Percentiles rank a stretch among this genome's conserved stretches.
Evolutionary conservation across 1,140 invertebrate genomes (phyloP).

Genomic region (Drosophila ficusphila): DNA sequence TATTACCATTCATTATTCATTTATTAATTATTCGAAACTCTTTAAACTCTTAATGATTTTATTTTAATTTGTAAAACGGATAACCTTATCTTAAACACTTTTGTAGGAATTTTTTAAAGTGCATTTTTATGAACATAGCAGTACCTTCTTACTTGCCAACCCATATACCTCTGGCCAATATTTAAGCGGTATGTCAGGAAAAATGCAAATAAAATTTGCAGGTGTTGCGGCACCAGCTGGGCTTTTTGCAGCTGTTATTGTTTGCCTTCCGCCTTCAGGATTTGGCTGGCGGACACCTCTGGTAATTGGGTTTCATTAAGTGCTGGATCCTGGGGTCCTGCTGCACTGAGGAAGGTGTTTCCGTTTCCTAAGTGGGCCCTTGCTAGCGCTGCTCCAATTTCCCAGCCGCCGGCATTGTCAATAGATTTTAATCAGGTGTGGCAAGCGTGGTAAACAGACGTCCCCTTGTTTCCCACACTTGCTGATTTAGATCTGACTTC

Average conservation of each 20-base stretch:
- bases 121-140: too few relatives aligned
- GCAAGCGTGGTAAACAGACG: slow-evolving; percentile 71
- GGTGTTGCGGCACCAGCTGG: slow-evolving; percentile 58
- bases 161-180: slow-evolving; percentile 9
- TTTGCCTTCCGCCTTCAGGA: slow-evolving; percentile 47
- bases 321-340: slow-evolving; percentile 5
- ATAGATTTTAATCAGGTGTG: slow-evolving; percentile 82
- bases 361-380: slow-evolving; percentile 47
- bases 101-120: too few relatives aligned
- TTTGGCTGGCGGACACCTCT: slow-evolving; percentile 26
- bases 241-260: slow-evolving; percentile 69
- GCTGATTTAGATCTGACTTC: slow-evolving; percentile 48
- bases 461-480: background rate
- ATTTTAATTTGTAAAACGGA: too few relatives aligned
- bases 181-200: slow-evolving; percentile 23
- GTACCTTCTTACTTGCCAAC: too few relatives aligned
- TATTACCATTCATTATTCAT: too few relatives aligned
- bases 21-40: too few relatives aligned
- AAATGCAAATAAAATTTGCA: slow-evolving; percentile 76
- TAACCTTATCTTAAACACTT: too few relatives aligned
- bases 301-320: slow-evolving; percentile 76
- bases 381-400: slow-evolving; percentile 70
- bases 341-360: slow-evolving; percentile 11
- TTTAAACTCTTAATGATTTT: too few relatives aligned
- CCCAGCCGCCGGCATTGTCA: slow-evolving; percentile 52